Conservation (phyloP, 1,140 invertebrate genomes). For the Andrena cerasifolii region DNA sequence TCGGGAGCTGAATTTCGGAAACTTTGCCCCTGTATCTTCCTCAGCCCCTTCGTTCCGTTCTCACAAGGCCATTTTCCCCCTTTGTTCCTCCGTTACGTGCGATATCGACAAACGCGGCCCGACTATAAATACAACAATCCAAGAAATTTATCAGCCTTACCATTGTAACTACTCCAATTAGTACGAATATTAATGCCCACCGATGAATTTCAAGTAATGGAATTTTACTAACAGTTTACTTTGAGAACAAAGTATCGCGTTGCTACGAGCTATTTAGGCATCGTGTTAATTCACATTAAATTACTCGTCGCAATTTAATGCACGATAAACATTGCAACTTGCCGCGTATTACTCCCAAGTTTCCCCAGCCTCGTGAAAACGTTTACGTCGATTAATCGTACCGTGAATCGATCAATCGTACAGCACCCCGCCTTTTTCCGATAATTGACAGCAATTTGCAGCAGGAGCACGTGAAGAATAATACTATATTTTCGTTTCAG, state of each 20-base stretch:
- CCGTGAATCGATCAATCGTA: neutral
- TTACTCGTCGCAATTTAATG: no score
- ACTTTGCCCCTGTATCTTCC: conserved; percentile 21
- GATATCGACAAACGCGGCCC: neutral
- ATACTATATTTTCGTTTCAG: neutral
- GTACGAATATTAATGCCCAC: no score
- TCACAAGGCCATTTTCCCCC: neutral
- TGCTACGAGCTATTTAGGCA: no score
- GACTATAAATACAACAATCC: neutral
- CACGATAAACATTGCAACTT: no score
- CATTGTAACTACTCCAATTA: no score
- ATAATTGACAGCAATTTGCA: conserved; percentile 15
- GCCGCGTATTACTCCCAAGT: no score
- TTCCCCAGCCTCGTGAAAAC: neutral
- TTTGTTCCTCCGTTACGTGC: neutral
- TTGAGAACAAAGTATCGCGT: no score
- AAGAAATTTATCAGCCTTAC: no score
- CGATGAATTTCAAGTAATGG: no score
- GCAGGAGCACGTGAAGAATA: neutral
- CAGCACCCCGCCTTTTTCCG: neutral
- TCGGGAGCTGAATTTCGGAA: conserved; percentile 12
- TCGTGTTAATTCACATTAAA: no score
- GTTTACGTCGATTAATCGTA: neutral
- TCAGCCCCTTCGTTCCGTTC: neutral
- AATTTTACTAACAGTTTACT: no score